Evolutionary conservation across 2,888 invertebrate genomes (phyloP).

Genomic region (Pristionchus arcanus): DNA sequence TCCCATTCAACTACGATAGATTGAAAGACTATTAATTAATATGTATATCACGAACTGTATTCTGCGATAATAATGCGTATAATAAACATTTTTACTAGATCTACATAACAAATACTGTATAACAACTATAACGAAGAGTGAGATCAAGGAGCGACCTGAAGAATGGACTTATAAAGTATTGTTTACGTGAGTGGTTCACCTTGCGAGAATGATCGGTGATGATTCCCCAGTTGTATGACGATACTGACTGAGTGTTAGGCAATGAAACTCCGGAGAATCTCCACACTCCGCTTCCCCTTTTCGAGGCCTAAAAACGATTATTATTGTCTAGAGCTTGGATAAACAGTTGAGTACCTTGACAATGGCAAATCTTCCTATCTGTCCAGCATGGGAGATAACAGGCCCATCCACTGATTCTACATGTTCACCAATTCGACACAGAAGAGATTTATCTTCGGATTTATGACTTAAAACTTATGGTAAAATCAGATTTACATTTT

Average conservation of each 20-base stretch:
- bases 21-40: background rate
- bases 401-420: conserved; percentile 50
- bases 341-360: conserved; percentile 22
- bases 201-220: conserved; percentile 47
- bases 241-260: conserved; percentile 28
- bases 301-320: conserved; percentile 13
- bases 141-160: conserved; percentile 48
- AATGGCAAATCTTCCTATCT: conserved; percentile 49
- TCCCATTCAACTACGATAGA: conserved; percentile 41
- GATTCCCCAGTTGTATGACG: conserved; percentile 50
- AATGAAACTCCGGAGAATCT: conserved; percentile 52
- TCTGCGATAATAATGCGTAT: background rate
- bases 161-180: background rate
- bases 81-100: conserved; percentile 46
- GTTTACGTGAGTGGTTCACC: background rate
- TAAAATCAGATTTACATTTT: background rate
- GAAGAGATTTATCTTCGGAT: background rate
- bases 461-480: background rate
- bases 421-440: conserved; percentile 51
- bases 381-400: conserved; percentile 48
- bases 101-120: conserved; percentile 22
- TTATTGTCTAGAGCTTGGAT: background rate
- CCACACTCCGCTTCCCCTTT: conserved; percentile 15
- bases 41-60: background rate
- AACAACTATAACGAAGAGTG: conserved; percentile 2